These are phyloP conservation scores for Drosophila rellima DNA, from an alignment of 2,888 invertebrate species.

Conservation along the genomic window DNA sequence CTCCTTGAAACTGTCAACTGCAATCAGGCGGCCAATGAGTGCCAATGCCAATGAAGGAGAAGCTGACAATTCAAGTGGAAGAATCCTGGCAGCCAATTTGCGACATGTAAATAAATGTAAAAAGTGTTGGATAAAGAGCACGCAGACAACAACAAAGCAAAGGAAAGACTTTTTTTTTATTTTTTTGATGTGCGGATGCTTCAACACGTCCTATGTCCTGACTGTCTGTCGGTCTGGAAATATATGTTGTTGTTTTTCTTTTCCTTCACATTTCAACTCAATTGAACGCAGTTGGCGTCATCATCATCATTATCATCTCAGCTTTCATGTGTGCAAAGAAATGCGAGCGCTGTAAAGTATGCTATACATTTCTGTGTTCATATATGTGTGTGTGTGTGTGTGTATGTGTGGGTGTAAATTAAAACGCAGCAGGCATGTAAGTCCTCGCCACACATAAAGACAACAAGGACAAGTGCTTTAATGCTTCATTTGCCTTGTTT, in stretches of 20 bases:
- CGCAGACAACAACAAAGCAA: conserved; percentile 50
- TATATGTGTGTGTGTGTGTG: conserved; percentile 18
- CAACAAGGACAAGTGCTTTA: conserved; percentile 79
- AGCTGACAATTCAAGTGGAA: conserved; percentile 79
- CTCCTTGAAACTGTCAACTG: conserved; percentile 79
- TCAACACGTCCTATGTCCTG: conserved; percentile 64
- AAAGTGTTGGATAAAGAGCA: conserved; percentile 55
- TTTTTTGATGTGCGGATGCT: conserved; percentile 76
- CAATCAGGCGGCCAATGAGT: conserved; percentile 75
- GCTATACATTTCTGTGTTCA: conserved; percentile 33
- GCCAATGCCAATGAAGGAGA: conserved; percentile 69
- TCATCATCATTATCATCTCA: conserved; percentile 24
- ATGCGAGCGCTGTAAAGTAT: conserved; percentile 59
- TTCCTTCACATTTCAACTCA: conserved; percentile 68
- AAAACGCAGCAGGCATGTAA: conserved; percentile 54
- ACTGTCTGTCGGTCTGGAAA: conserved; percentile 2
- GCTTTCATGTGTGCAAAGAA: conserved; percentile 75
- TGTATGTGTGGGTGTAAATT: conserved; percentile 41
- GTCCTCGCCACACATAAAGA: conserved; percentile 41
- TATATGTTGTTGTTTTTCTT: conserved; percentile 16
- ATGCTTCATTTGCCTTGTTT: conserved; percentile 84
- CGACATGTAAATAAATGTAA: conserved; percentile 81
- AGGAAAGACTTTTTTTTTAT: conserved; percentile 55
- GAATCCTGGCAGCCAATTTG: conserved; percentile 81
- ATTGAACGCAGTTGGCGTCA: conserved; percentile 64